These are phyloP conservation scores for Aspidiotus rigidus DNA, from an alignment of 2,888 invertebrate genomes.

Conservation along the genomic window DNA sequence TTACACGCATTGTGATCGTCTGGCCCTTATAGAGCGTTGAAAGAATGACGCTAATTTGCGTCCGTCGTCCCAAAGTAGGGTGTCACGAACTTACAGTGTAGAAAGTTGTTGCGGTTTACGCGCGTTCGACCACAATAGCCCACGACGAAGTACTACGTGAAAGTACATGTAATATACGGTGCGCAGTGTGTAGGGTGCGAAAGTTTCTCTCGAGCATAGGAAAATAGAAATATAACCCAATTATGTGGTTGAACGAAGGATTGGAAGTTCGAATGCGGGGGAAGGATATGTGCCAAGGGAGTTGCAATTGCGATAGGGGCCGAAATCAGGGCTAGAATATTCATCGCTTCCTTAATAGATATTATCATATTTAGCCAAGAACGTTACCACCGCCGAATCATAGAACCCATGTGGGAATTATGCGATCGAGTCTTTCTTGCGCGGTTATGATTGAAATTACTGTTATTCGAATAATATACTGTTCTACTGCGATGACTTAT, in stretches of 20 bases:
- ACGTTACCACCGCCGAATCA: slow-evolving; percentile 31
- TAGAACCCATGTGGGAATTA: slow-evolving; percentile 32
- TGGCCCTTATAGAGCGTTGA: not conserved
- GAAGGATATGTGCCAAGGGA: slow-evolving; percentile 20
- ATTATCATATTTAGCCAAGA: slow-evolving; percentile 32
- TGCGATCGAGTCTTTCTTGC: slow-evolving; percentile 22
- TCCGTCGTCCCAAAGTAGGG: not conserved
- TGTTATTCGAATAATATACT: not conserved
- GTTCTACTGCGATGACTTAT: not conserved
- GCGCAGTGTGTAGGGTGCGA: not conserved
- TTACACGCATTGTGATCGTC: too few species aligned
- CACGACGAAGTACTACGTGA: not conserved
- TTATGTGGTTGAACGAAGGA: slow-evolving; percentile 4
- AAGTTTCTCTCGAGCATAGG: slow-evolving; percentile 1
- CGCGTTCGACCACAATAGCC: not conserved
- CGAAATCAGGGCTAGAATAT: slow-evolving; percentile 32
- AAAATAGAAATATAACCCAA: slow-evolving; percentile 33
- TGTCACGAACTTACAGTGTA: not conserved
- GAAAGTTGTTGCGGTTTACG: not conserved
- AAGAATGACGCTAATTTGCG: slow-evolving; percentile 4
- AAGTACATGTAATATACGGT: not conserved
- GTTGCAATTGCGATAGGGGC: slow-evolving; percentile 15
- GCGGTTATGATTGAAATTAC: slow-evolving; percentile 31
- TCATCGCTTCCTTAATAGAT: slow-evolving; percentile 33
- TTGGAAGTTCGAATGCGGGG: not conserved